Evolutionary conservation across 2,113 vertebrate genomes (phyloP), one percentile per base, ranked within the genome.

Genomic region (Oreochromis aureus): DNA sequence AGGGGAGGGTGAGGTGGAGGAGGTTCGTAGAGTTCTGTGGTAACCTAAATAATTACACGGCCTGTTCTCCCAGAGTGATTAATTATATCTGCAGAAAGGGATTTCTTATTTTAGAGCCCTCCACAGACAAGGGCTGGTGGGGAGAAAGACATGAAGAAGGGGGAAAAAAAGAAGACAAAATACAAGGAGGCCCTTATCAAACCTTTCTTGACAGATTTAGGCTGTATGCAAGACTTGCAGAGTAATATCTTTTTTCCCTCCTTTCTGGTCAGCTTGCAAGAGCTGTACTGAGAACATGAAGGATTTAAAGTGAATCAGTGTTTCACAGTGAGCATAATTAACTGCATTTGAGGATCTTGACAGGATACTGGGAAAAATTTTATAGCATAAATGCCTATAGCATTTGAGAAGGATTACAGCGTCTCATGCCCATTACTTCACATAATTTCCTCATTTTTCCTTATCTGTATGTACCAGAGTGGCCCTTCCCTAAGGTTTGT

Each of bases 21-120:
- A 83, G 84, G 82, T 87, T 90, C 13, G 82, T 80, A 89, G 92
- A 90, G 87, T 95, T 95, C 94, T 94, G 92, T 94, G 94, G 93
- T 96, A 97, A 96, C 96, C 96, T 96, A 96, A 96, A 96, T 96
- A 96, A 97, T 96, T 96, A 97, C 96, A 97, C 88, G 92, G 88
- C 95, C 96, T 94, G 94, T 94, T 94, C 95, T 97, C 96, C 96
- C 96, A 94, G 93, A 96, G 96, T 97, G 96, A 97, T 97, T 97
- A 97, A 97, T 97, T 97, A 97, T 96, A 96, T 96, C 95, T 95
- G 94, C 90, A 89, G 94, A 94, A 95, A 94, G 95, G 94, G 94
- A 96, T 95, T 95, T 95, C 95, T 96, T 96, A 97, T 97, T 97
- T 96, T 96, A 96, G 95, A 96, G 95, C 92, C 91, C 94, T 96